Conservation (phyloP, 2,113 vertebrate species). For the Phasianus colchicus region DNA sequence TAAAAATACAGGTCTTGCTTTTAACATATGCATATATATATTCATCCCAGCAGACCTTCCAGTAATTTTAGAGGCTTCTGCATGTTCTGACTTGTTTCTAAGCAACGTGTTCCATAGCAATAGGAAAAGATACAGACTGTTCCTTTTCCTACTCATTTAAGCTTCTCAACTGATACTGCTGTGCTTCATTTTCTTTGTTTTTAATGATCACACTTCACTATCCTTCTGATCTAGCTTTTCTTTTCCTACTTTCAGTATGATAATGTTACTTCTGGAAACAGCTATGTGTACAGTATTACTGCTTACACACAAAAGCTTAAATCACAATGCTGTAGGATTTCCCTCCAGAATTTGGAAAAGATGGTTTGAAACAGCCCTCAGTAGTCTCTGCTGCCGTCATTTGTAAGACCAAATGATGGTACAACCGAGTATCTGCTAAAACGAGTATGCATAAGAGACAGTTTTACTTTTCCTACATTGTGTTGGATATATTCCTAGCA, state of each 20-base stretch:
- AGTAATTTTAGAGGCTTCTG: background rate
- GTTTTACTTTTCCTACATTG: background rate
- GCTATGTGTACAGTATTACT: background rate
- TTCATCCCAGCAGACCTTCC: background rate
- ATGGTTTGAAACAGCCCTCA: background rate
- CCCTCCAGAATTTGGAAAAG: background rate
- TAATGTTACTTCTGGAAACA: background rate
- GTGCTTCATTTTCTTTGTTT: background rate
- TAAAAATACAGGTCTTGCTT: background rate
- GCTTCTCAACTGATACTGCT: background rate
- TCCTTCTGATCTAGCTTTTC: background rate
- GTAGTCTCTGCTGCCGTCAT: background rate
- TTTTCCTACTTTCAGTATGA: background rate
- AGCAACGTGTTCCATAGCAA: conserved; percentile 42
- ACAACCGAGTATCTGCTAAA: background rate
- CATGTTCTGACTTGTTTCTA: conserved; percentile 53
- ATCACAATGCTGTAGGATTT: background rate
- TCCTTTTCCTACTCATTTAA: background rate
- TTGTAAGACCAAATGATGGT: background rate
- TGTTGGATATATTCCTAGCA: background rate
- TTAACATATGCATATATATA: background rate
- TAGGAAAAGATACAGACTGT: background rate
- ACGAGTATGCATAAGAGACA: background rate
- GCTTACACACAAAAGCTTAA: background rate
- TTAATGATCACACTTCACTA: background rate